Conservation (phyloP, 2,888 invertebrate genomes). For the Epistrophella euchroma region DNA sequence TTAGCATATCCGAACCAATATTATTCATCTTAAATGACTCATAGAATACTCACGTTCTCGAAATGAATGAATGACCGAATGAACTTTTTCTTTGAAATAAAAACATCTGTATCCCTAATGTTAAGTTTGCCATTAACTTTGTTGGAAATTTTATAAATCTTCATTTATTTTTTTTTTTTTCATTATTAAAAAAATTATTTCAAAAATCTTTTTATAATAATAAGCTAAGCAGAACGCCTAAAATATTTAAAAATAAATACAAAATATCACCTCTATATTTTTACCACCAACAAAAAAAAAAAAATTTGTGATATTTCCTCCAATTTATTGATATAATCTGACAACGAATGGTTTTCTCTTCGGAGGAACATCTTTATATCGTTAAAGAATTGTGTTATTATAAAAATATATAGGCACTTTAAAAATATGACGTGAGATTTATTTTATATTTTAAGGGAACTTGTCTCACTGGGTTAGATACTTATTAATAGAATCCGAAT, state of each 20-base stretch:
- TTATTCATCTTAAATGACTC: conserved; percentile 22
- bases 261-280: conserved; percentile 16
- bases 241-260: conserved; percentile 18
- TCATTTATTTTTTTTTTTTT: background rate
- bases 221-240: conserved; percentile 54
- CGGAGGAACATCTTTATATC: conserved; percentile 33
- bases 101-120: background rate
- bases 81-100: background rate
- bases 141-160: background rate
- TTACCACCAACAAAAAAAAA: background rate
- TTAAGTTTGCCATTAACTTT: background rate
- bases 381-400: conserved; percentile 51
- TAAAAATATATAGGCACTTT: conserved; percentile 66
- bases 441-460: conserved; percentile 45
- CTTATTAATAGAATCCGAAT: conserved; percentile 32
- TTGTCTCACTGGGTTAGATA: conserved; percentile 42
- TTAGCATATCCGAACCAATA: background rate
- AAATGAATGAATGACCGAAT: conserved; percentile 9
- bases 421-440: conserved; percentile 61
- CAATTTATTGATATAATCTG: conserved; percentile 61
- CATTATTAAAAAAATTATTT: conserved; percentile 22
- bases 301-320: conserved; percentile 6
- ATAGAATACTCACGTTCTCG: background rate
- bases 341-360: conserved; percentile 46
- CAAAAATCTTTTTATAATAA: conserved; percentile 46